Conservation (phyloP, 2,888 invertebrate genomes). For the Malthinus seriepunctatus region DNA sequence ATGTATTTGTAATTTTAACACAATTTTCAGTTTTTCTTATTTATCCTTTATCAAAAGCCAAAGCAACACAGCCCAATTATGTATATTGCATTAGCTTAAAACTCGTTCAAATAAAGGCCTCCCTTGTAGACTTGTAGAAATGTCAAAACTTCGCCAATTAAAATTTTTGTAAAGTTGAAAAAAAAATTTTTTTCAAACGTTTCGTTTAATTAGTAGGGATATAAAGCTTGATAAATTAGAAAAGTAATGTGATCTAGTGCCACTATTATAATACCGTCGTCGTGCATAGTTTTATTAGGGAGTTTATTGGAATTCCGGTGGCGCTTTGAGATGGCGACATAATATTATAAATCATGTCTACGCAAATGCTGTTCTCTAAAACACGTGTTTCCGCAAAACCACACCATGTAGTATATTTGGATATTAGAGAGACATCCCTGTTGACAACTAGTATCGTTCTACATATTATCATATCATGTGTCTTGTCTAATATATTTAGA, state of each 20-base stretch:
- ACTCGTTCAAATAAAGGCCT: too few species aligned
- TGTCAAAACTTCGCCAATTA: too few species aligned
- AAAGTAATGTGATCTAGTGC: conserved; percentile 5
- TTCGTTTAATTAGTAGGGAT: neutral
- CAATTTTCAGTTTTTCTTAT: too few species aligned
- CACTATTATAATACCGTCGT: neutral
- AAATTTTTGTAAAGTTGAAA: too few species aligned
- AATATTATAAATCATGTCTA: conserved; percentile 22
- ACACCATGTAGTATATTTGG: conserved; percentile 18
- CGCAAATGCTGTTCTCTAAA: conserved; percentile 12
- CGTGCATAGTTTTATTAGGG: conserved; percentile 15
- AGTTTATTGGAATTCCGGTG: conserved; percentile 22
- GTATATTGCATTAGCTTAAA: too few species aligned
- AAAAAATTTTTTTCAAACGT: too few species aligned
- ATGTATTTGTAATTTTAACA: too few species aligned
- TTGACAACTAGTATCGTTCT: conserved; percentile 35
- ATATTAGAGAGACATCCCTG: conserved; percentile 23
- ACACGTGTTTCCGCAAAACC: conserved; percentile 15
- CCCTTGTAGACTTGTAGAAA: too few species aligned
- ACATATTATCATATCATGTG: conserved; percentile 17
- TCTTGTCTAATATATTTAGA: conserved; percentile 3
- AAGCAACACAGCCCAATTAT: too few species aligned
- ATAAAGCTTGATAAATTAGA: neutral
- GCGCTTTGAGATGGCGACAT: conserved; percentile 17
- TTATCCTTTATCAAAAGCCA: too few species aligned